Conservation (phyloP, 2,888 invertebrate genomes). For the Cephus pygmeus region DNA sequence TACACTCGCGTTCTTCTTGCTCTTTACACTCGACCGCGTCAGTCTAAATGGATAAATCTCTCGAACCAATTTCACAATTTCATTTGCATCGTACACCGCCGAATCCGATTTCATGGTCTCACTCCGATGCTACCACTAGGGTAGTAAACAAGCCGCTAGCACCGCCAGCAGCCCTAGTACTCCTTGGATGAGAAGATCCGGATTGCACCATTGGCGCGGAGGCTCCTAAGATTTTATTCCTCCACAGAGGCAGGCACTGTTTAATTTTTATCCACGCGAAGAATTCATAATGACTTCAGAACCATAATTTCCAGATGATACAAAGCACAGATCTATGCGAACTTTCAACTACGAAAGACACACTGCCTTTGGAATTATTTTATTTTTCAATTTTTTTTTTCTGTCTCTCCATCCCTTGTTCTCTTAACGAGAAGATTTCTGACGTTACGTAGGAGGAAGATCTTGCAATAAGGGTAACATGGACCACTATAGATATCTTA, state of each 20-base stretch:
- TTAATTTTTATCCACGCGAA: background rate
- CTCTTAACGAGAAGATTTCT: background rate
- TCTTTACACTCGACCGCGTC: conserved; percentile 37
- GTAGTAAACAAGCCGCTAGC: background rate
- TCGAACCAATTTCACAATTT: conserved; percentile 57
- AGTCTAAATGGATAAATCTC: conserved; percentile 54
- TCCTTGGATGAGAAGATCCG: background rate
- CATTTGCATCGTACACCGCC: conserved; percentile 52
- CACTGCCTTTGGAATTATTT: background rate
- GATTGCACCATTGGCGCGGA: background rate
- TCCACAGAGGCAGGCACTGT: background rate
- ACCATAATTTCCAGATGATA: background rate
- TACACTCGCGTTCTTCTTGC: conserved; percentile 22
- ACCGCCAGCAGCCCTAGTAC: background rate
- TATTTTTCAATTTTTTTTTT: background rate
- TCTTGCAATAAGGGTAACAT: background rate
- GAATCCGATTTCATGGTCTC: conserved; percentile 44
- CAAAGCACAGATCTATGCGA: background rate
- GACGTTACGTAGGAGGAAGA: background rate
- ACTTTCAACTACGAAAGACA: background rate
- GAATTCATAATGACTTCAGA: background rate
- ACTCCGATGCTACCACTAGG: background rate
- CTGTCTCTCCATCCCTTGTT: background rate
- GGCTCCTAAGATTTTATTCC: background rate
- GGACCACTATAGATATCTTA: background rate